Base-by-base conservation (phyloP, 2,113 vertebrate genomes). In the Dunckerocampus dactyliophorus region DNA sequence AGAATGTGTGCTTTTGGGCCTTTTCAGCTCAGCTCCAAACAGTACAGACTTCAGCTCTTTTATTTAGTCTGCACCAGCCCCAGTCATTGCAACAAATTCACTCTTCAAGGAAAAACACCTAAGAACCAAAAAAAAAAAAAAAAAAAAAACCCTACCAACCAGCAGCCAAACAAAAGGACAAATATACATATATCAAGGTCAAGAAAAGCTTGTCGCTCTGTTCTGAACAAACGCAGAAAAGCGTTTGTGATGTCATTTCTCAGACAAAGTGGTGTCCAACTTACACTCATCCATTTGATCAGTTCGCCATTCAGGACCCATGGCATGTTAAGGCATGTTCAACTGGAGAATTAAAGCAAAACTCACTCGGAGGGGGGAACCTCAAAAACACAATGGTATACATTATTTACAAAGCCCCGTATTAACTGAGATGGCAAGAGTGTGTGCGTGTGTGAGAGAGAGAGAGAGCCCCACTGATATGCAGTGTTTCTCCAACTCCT, bases 291-390 rank as follows among this genome's bases (percentile, higher is more conserved):
- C 78, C 39, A 68, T 46, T 67, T 69, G 72, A 79, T 76, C 79
- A 74, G 72, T 84, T 79, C 65, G 76, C 77, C 65, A 13, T 80
- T 71, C 65, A 57, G 62, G 74, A 82, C 76, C 62, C 49, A 79
- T 88, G 89, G 87, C 88, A 79, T 81, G 89, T 90, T 56, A 92
- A 92, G 89, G 90, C 90, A 89, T 89, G 87, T 84, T 87, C 70
- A 86, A 81, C 75, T 56, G 75, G 65, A 81, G 74, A 73, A 79
- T 77, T 70, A 79, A 85, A 84, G 56, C 71, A 79, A 85, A 85
- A 82, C 45, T 60, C 59, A 74, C 61, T 71, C 74, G 60, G 65
- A 74, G 63, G 31, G 10, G 75, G 58, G 63, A 69, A 80, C 77
- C 72, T 65, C 58, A 70, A 64, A 59, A 82, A 73, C 62, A 77